Evolutionary conservation across 2,113 vertebrate species (phyloP).

Genomic region (Cyanistes caeruleus): DNA sequence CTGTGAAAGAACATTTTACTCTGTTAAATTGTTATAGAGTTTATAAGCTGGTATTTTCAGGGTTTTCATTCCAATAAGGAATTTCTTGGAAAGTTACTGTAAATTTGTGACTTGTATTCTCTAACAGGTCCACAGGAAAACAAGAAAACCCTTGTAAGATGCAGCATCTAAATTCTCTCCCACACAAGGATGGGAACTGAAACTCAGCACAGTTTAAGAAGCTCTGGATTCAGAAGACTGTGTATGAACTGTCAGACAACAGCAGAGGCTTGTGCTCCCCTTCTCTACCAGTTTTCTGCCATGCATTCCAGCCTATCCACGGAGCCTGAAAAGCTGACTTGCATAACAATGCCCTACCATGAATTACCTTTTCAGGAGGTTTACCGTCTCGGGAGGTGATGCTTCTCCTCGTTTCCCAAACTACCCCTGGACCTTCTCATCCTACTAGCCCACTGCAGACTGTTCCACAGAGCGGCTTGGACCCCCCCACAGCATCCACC

Average conservation of each 20-base stretch:
- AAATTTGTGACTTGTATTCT: not conserved
- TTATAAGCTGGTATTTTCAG: not conserved
- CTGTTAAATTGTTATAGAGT: not conserved
- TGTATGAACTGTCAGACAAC: not conserved
- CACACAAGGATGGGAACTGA: not conserved
- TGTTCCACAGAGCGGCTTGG: conserved; percentile 26
- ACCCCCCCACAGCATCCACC: conserved; percentile 9
- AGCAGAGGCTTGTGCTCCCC: not conserved
- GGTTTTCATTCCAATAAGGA: not conserved
- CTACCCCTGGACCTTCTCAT: conserved; percentile 34
- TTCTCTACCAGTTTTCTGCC: not conserved
- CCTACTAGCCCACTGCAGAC: conserved; percentile 21
- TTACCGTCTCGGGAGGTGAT: conserved; percentile 23
- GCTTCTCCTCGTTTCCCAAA: not conserved
- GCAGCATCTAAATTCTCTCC: not conserved
- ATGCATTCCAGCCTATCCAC: not conserved
- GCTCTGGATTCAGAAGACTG: not conserved
- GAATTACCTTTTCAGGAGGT: conserved; percentile 33
- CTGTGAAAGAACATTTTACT: not conserved
- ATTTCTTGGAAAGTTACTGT: not conserved
- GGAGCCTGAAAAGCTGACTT: not conserved
- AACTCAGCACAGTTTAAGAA: not conserved
- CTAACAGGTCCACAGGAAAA: not conserved
- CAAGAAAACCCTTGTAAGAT: not conserved
- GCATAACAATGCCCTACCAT: not conserved